Percentiles rank a stretch among this genome's conserved stretches.
Evolutionary conservation across 37 sponge, comb jelly and placozoan species (phyloP).

Genomic region (Halichondria panicea): DNA sequence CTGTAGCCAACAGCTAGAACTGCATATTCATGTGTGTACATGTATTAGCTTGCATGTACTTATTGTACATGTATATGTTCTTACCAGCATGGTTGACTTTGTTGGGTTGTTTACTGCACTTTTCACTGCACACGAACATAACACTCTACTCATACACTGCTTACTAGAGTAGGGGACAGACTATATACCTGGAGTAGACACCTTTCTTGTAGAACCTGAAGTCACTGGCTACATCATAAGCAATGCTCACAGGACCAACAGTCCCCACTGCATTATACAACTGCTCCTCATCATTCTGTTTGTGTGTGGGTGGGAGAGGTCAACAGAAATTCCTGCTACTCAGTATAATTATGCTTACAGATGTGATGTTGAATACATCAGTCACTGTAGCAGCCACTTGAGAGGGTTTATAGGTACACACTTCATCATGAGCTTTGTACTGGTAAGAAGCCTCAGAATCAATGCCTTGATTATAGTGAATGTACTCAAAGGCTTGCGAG

Average conservation of each 20-base stretch:
- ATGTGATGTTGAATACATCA: conserved; percentile 59
- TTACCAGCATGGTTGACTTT: conserved; percentile 79
- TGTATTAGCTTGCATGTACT: too few species aligned
- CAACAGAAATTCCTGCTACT: background rate
- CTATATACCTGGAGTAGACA: conserved; percentile 57
- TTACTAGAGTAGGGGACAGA: background rate
- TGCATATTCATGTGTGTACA: conserved; percentile 1
- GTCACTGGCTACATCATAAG: conserved; percentile 49
- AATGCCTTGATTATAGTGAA: conserved; percentile 64
- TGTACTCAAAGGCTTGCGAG: conserved; percentile 83
- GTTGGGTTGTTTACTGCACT: conserved; percentile 21
- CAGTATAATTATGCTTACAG: conserved; percentile 14
- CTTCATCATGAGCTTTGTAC: conserved; percentile 54
- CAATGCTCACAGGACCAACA: conserved; percentile 71
- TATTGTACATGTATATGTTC: conserved; percentile 3
- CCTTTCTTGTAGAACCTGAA: conserved; percentile 63
- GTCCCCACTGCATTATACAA: conserved; percentile 57
- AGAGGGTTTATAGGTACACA: conserved; percentile 37
- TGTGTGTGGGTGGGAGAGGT: background rate
- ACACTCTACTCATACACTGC: background rate
- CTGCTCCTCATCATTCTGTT: conserved; percentile 44
- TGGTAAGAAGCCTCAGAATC: conserved; percentile 63
- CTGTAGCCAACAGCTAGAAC: conserved; percentile 76
- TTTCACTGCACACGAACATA: conserved; percentile 2
- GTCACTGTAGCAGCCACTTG: conserved; percentile 69